phyloP scores from a whole-genome alignment of 64 coral and sea anemone genomes.

The Stylophora pistillata region DNA sequence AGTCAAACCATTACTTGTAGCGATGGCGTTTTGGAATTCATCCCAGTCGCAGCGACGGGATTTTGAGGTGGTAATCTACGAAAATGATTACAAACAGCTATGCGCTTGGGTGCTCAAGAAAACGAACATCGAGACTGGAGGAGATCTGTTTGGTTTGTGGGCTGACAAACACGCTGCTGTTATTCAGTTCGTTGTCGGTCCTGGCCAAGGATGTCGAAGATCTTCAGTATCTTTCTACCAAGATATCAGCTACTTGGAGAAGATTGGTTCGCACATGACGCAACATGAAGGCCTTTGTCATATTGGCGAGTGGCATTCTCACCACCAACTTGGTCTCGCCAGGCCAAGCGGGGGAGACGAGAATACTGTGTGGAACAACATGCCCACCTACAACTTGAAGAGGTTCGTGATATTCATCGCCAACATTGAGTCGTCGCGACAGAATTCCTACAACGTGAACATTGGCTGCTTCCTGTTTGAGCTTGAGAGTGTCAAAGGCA shows the following conservation, averaged over 20 bases:
- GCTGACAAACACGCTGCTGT: conserved; percentile 25
- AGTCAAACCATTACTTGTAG: too few relatives aligned
- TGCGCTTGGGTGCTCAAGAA: conserved; percentile 12
- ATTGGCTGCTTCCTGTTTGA: conserved; percentile 47
- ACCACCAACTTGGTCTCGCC: conserved; percentile 54
- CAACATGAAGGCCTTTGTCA: conserved; percentile 26
- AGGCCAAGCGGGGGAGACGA: conserved; percentile 75
- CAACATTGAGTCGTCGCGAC: not conserved
- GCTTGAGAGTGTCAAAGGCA: not conserved
- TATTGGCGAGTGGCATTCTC: conserved; percentile 69
- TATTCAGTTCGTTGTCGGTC: conserved; percentile 46
- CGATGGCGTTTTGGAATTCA: too few relatives aligned
- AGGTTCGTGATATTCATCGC: conserved; percentile 70
- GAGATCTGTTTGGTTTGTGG: conserved; percentile 64
- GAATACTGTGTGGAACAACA: conserved; percentile 67
- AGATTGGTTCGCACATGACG: conserved; percentile 4
- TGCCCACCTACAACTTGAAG: conserved; percentile 42
- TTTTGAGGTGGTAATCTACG: conserved; percentile 21
- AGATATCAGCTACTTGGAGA: conserved; percentile 32
- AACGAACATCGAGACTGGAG: conserved; percentile 38
- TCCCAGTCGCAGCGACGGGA: not conserved
- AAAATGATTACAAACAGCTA: conserved; percentile 26
- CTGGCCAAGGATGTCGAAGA: conserved; percentile 23
- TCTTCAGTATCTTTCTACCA: conserved; percentile 36
- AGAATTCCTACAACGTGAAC: not conserved